Evolutionary conservation across 2,797 vertebrate species (phyloP).

Genomic region (Pygocentrus nattereri): DNA sequence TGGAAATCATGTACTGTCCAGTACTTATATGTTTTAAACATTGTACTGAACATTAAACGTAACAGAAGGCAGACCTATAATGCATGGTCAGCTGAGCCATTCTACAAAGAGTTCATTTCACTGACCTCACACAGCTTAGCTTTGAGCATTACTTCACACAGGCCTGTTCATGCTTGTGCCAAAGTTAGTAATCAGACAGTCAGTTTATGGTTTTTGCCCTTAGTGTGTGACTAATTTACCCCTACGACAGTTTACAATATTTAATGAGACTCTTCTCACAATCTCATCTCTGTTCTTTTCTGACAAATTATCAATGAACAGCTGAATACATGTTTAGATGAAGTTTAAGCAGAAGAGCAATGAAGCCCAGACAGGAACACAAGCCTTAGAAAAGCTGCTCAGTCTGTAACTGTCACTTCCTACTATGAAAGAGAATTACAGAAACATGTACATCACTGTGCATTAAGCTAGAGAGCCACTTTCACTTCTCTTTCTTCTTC

Average conservation of each 20-base stretch:
- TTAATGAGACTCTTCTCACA: not conserved
- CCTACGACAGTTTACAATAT: not conserved
- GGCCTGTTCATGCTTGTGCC: conserved; percentile 13
- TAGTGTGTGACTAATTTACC: conserved; percentile 15
- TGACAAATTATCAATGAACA: not conserved
- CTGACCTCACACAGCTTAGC: not conserved
- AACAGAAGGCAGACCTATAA: not conserved
- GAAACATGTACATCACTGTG: not conserved
- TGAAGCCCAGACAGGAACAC: not conserved
- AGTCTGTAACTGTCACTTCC: not conserved
- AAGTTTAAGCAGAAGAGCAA: not conserved
- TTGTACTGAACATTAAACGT: not conserved
- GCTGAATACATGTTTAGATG: not conserved
- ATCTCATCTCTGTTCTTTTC: not conserved
- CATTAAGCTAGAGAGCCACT: conserved; percentile 29
- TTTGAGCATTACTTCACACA: not conserved
- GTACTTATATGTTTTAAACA: not conserved
- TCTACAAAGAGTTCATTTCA: not conserved
- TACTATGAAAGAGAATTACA: not conserved
- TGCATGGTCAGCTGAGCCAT: not conserved
- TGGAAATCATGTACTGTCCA: not conserved
- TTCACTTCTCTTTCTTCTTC: conserved; percentile 23
- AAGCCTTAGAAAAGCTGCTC: not conserved
- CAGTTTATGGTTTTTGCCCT: not conserved
- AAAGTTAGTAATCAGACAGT: conserved; percentile 7